Conservation (phyloP, 2,113 vertebrate species). For the Axis porcinus region DNA sequence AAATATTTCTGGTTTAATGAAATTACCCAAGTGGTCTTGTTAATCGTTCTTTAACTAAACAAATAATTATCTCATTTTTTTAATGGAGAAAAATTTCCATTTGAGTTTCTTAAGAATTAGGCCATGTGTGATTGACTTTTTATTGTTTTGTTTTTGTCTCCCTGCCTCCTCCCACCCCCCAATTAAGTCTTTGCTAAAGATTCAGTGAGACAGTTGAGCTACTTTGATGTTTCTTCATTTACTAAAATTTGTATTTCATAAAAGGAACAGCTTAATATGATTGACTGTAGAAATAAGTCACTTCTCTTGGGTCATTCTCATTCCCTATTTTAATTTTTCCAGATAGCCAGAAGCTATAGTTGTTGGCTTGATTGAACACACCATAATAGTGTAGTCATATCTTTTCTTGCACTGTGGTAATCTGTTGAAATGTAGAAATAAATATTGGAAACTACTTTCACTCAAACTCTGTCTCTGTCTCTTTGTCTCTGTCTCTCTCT, state of each 20-base stretch:
- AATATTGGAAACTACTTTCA: not conserved
- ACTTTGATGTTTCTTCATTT: not conserved
- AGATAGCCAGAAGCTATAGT: not conserved
- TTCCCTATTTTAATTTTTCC: not conserved
- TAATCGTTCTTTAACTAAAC: not conserved
- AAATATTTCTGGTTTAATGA: not conserved
- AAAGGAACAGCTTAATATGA: not conserved
- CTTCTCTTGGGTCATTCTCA: not conserved
- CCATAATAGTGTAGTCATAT: not conserved
- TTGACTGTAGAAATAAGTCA: not conserved
- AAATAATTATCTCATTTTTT: not conserved
- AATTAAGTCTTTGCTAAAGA: not conserved
- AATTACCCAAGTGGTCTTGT: not conserved
- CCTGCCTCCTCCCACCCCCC: fast-evolving
- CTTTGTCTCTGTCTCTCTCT: not conserved
- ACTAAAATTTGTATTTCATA: not conserved
- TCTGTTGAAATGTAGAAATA: not conserved
- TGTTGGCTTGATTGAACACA: not conserved
- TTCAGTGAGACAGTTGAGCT: not conserved
- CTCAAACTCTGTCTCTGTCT: not conserved
- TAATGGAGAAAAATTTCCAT: not conserved
- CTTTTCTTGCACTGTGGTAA: not conserved
- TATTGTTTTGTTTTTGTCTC: not conserved
- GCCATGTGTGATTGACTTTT: not conserved
- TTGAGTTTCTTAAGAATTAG: not conserved